Evolutionary conservation across 2,113 vertebrate genomes (phyloP), one percentile per base, ranked within the genome.

Genomic region (Clarias macrocephalus): DNA sequence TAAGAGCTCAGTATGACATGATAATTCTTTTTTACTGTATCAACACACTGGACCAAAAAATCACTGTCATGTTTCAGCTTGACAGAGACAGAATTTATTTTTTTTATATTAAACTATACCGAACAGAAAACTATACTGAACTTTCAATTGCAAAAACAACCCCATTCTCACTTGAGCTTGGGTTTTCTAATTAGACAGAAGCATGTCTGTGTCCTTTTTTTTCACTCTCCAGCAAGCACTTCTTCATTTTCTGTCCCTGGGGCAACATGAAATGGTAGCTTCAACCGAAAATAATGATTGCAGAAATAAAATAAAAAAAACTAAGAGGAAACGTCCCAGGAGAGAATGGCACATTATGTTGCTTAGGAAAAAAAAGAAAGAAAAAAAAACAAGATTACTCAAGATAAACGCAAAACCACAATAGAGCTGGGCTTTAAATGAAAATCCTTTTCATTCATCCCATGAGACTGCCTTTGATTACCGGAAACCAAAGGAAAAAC

Each of bases 281-380:
- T 60, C 11, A 59, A 84, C 56, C 9, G 23, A 73, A 65, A 82
- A 48, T 63, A 23, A 62, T 33, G n/a, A 72, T 15, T 60, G 56
- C 52, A 59, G 33, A 72, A 84, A 73, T n/a, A 11, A 11, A 57
- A 33, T 18, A 10, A 13, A 23, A 59, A 63, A 48, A 33, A 57
- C 6, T 7, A 48, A 48, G 15, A 30, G 15, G 60, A 52, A 66
- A 19, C 81, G 57, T 57, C 65, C 82, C 82, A 80, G 56, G 57
- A 60, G 54, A 60, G 30, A 80, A 18, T 21, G 19, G 21, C 52
- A 83, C 21, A 57, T 72, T 57, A 10, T 33, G 30, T 37, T 73
- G 83, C 83, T 60, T 57, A 57, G 65, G 15, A 83, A 83, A 8
- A n/a, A 25, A 65, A 68, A n/a, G n/a, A n/a, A n/a, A n/a, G n/a